These are phyloP conservation scores for Acrossocheilus wenchowensis DNA, from an alignment of 2,797 vertebrate genomes.

Conservation along the genomic window DNA sequence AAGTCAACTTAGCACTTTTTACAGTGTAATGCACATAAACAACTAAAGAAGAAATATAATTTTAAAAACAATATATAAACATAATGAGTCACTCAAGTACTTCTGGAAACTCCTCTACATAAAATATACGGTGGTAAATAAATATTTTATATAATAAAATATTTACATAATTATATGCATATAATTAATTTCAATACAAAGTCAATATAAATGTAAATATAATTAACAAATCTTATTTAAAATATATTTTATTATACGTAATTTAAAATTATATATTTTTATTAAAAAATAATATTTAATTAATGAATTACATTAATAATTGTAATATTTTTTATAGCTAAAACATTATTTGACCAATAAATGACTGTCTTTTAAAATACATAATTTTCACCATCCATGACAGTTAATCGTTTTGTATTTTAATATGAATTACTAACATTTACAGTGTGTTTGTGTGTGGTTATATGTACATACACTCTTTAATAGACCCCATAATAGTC, in stretches of 20 bases:
- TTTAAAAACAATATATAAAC: background rate
- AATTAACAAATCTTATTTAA: background rate
- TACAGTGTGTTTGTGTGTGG: background rate
- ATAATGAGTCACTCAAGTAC: background rate
- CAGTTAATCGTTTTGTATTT: background rate
- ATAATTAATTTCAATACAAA: background rate
- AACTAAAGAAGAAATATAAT: background rate
- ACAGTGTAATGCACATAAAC: background rate
- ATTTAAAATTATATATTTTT: background rate
- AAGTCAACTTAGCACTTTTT: too few species aligned
- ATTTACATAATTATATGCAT: background rate
- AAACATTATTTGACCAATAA: background rate
- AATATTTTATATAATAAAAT: background rate
- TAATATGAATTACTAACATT: background rate
- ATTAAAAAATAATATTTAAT: background rate
- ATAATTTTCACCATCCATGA: background rate
- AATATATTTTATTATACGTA: background rate
- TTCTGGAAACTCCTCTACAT: background rate
- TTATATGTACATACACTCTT: slow-evolving; percentile 11
- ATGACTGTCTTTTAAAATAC: background rate
- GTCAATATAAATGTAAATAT: too few species aligned
- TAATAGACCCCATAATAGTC: background rate
- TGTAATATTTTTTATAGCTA: background rate
- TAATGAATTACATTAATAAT: background rate
- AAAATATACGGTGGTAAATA: background rate